Evolutionary conservation across 2,113 vertebrate genomes (phyloP).

Genomic region (Epinephelus cyanopodus): DNA sequence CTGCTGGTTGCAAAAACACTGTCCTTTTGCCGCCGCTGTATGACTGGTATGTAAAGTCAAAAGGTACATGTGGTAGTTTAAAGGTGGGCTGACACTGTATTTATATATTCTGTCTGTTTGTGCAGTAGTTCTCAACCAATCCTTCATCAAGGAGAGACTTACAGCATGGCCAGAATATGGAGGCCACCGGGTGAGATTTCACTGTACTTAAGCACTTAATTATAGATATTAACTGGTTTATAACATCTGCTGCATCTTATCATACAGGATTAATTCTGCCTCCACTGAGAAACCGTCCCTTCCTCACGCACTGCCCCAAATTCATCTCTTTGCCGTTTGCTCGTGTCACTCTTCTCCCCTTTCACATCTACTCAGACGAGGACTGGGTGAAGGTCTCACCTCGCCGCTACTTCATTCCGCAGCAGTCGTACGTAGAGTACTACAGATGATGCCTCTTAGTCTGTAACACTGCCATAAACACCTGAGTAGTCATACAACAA

Average conservation of each 20-base stretch:
- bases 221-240: not conserved
- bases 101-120: not conserved
- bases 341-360: slow-evolving; percentile 62
- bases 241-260: not conserved
- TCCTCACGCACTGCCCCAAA: slow-evolving; percentile 56
- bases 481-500: not conserved
- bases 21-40: slow-evolving; percentile 48
- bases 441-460: slow-evolving; percentile 61
- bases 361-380: slow-evolving; percentile 56
- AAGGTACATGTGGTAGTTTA: not conserved
- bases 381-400: not conserved
- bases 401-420: slow-evolving; percentile 71
- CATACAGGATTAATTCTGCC: slow-evolving; percentile 66
- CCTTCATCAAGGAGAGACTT: slow-evolving; percentile 69
- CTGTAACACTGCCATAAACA: not conserved
- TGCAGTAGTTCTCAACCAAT: slow-evolving; percentile 58
- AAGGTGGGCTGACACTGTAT: not conserved
- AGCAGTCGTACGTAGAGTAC: slow-evolving; percentile 70
- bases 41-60: slow-evolving; percentile 48
- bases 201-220: not conserved
- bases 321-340: slow-evolving; percentile 73
- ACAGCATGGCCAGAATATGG: slow-evolving; percentile 64
- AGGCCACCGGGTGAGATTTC: slow-evolving; percentile 44
- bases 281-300: slow-evolving; percentile 52
- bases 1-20: slow-evolving; percentile 43